These are phyloP conservation scores for Drosophila asahinai DNA, from an alignment of 1,140 invertebrate species.

Conservation along the genomic window DNA sequence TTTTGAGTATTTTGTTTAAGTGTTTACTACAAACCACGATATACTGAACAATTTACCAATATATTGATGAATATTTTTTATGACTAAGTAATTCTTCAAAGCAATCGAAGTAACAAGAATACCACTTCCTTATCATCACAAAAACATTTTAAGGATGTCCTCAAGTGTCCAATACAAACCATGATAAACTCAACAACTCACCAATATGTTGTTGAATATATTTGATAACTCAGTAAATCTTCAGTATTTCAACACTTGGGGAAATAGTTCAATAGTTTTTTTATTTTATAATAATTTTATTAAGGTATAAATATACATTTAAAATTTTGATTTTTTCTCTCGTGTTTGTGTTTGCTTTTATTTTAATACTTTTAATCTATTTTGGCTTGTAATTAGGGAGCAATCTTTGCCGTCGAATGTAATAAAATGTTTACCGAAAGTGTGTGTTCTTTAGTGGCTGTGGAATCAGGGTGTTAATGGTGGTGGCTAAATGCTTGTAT, in stretches of 20 bases:
- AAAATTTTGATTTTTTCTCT: constrained; percentile 20
- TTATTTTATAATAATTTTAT: constrained; percentile 17
- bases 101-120: background rate
- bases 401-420: constrained; percentile 19
- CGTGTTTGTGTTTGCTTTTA: background rate
- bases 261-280: background rate
- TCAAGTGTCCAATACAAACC: background rate
- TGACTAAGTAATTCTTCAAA: background rate
- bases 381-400: constrained; percentile 29
- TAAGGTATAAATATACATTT: constrained; percentile 24
- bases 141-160: background rate
- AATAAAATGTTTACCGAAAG: constrained; percentile 17
- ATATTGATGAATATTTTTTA: no score
- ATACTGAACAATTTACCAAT: background rate
- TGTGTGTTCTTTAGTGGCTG: background rate
- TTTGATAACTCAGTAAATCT: background rate
- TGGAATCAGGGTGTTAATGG: background rate
- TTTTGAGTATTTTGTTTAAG: background rate
- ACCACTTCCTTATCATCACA: background rate
- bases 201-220: background rate
- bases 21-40: background rate
- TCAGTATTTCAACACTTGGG: background rate
- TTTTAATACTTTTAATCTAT: constrained; percentile 46
- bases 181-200: background rate
- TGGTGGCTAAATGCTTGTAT: constrained; percentile 26